Evolutionary conservation across 2,888 invertebrate genomes (phyloP).

Genomic region (Branchellion lobata): DNA sequence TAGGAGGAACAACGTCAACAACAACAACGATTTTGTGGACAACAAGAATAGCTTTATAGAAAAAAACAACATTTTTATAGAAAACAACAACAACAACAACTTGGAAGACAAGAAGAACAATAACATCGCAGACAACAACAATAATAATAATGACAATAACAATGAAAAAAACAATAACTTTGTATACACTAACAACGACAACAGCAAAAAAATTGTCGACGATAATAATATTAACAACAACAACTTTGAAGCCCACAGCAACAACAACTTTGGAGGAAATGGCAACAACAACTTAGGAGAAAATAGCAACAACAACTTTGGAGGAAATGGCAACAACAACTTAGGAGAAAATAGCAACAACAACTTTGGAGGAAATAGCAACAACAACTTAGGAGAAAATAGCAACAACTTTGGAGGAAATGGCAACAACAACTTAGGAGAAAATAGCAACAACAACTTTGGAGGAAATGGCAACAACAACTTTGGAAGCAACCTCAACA

Average conservation of each 20-base stretch:
- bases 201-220: not conserved
- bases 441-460: too few relatives aligned
- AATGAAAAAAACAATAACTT: not conserved
- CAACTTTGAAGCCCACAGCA: not conserved
- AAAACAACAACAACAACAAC: not conserved
- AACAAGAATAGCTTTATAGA: not conserved
- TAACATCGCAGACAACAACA: too few relatives aligned
- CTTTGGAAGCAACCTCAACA: slow-evolving; percentile 10
- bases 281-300: not conserved
- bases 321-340: not conserved
- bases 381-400: slow-evolving; percentile 1
- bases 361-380: not conserved
- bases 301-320: not conserved
- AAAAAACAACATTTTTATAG: too few relatives aligned
- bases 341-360: not conserved
- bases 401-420: not conserved
- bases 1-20: too few relatives aligned
- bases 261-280: not conserved
- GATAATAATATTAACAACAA: slow-evolving; percentile 11
- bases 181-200: not conserved
- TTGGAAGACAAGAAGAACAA: not conserved
- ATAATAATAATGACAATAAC: not conserved
- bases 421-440: not conserved
- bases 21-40: too few relatives aligned
- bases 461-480: too few relatives aligned